Base-by-base conservation (phyloP, 2,888 invertebrate species). In the Quadriops clusia region DNA sequence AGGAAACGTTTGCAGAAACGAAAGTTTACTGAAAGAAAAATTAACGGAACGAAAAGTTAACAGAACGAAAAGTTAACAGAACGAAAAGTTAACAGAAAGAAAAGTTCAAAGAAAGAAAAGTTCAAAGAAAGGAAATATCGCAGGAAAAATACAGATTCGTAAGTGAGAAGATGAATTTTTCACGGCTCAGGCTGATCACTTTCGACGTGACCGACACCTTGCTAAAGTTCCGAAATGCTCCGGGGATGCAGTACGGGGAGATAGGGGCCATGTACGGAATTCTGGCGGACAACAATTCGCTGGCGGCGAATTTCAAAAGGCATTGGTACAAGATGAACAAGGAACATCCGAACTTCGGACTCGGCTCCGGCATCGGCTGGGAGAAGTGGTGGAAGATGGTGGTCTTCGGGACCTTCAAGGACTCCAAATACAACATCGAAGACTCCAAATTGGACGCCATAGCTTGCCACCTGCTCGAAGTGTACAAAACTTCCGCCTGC, bases 131-230 rank as follows among this genome's bases (percentile, higher is more conserved):
- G n/a, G n/a, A n/a, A n/a, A n/a, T n/a, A n/a, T n/a, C n/a, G n/a
- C n/a, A n/a, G n/a, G n/a, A n/a, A n/a, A n/a, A n/a, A n/a, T n/a
- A n/a, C n/a, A n/a, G n/a, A n/a, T n/a, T n/a, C n/a, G n/a, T n/a
- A n/a, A n/a, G n/a, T n/a, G n/a, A n/a, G 24, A 33, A 30, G 20
- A 67, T 69, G 67, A 60, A 58, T 39, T 45, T 67, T 34, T 56
- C 64, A 24, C 60, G 60, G 23, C 61, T 76, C 17, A 67, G 70
- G 39, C 54, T 85, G 45, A 69, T 91, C 29, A 91, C 91, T 7
- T 87, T 91, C 56, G 91, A 91, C 60, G 79, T 83, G 30, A 90
- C 86, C 8, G 84, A 85, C 44, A 93, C 91, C 0, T 59, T 91
- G 23, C 58, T 91, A 17, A 71, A 74, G 46, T 80, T 85, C 48